A percentile compares a stretch with the other conserved stretches of the same genome.
phyloP scores from a whole-genome alignment of 2,888 invertebrate species.

The Trissoscelio sp. region DNA sequence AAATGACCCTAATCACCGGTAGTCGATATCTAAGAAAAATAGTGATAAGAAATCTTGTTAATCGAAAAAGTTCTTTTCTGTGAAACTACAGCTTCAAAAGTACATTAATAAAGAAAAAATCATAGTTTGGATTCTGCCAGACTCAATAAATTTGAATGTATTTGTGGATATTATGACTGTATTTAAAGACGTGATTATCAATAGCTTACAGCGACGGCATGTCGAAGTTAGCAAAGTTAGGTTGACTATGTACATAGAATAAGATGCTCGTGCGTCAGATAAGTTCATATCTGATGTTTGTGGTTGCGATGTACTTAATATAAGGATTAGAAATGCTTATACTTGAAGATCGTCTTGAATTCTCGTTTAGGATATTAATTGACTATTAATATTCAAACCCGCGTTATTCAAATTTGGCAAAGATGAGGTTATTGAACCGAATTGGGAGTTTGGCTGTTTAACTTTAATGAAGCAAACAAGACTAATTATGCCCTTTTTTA shows the following conservation, averaged over 20 bases:
- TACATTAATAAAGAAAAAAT: not conserved
- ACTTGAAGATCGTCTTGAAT: not conserved
- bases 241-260: not conserved
- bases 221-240: not conserved
- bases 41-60: not conserved
- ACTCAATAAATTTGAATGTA: not conserved
- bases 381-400: not conserved
- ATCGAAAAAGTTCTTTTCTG: not conserved
- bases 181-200: not conserved
- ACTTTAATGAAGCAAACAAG: not conserved
- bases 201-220: not conserved
- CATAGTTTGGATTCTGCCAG: not conserved
- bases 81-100: not conserved
- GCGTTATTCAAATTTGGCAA: not conserved
- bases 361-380: constrained; percentile 1
- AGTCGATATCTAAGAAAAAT: not conserved
- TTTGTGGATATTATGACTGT: not conserved
- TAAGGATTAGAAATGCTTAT: not conserved
- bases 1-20: not conserved
- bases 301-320: not conserved
- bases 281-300: not conserved
- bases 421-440: not conserved
- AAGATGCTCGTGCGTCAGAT: not conserved
- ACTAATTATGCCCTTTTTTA: constrained; percentile 1
- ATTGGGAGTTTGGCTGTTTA: not conserved